Conservation (phyloP, 1,140 invertebrate species). For the Bombus impatiens region DNA sequence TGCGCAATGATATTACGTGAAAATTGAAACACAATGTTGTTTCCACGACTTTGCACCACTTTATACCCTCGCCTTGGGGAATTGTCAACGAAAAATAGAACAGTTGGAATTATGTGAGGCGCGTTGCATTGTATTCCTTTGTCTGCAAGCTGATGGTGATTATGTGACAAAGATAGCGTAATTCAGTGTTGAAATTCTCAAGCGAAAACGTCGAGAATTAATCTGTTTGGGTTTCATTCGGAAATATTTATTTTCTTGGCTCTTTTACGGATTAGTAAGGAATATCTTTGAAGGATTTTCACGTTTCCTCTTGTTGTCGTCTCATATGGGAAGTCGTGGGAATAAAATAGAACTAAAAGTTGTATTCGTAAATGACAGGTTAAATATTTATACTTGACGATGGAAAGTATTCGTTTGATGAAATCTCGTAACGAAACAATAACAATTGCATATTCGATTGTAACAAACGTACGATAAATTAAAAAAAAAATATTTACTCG, state of each 20-base stretch:
- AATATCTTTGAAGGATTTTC: not conserved
- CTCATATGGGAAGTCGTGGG: not conserved
- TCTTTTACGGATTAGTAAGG: not conserved
- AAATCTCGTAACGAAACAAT: not conserved
- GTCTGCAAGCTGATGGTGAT: constrained; percentile 9
- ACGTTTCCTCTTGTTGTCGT: not conserved
- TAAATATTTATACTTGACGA: not conserved
- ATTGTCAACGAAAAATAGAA: not conserved
- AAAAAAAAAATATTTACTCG: not conserved
- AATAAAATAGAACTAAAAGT: not conserved
- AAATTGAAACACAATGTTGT: not conserved
- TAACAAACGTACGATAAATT: not conserved
- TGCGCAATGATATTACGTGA: not conserved
- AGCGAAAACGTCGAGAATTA: not conserved
- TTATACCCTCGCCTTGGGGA: not conserved
- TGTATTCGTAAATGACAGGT: not conserved
- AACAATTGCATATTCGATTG: too few species aligned
- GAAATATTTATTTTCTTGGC: not conserved
- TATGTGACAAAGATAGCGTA: not conserved
- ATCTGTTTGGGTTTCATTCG: not conserved
- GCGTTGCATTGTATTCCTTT: constrained; percentile 23
- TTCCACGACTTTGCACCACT: not conserved
- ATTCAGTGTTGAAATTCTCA: not conserved
- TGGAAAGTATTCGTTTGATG: not conserved
- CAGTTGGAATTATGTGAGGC: not conserved